phyloP scores from a whole-genome alignment of 2,797 vertebrate species.

The Sandelia bainsii region DNA sequence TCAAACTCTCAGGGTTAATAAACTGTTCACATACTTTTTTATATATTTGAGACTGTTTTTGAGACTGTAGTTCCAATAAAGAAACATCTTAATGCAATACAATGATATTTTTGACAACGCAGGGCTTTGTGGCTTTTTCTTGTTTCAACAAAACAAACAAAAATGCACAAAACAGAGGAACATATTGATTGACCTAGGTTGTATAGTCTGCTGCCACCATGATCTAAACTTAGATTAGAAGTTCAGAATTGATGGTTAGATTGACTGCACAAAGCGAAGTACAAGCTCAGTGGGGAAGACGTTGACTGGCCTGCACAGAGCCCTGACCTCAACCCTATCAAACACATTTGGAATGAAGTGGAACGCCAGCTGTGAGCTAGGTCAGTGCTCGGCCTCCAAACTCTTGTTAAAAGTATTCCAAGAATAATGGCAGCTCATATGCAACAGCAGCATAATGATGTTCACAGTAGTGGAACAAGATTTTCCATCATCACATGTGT shows the following conservation, averaged over 20 bases:
- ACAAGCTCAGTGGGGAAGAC: slow-evolving; percentile 2
- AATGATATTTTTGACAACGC: neutral
- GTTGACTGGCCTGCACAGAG: slow-evolving; percentile 1
- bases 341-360: slow-evolving; percentile 22
- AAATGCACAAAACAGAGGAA: neutral
- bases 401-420: neutral
- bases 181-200: neutral
- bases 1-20: neutral
- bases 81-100: neutral
- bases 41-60: neutral
- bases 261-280: neutral
- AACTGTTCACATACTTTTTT: neutral
- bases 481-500: neutral
- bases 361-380: neutral
- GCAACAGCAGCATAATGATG: neutral
- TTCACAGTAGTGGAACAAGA: neutral
- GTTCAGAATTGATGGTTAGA: neutral
- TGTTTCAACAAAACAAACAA: neutral
- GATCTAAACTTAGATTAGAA: neutral
- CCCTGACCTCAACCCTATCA: slow-evolving; percentile 13
- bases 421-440: neutral
- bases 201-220: neutral
- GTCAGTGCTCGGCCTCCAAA: slow-evolving; percentile 1
- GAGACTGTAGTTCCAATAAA: neutral
- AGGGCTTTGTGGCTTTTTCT: neutral